Percentiles rank a stretch among this genome's conserved stretches.
phyloP scores from a whole-genome alignment of 92 coral and sea anemone species.

The Actinostola sp. region DNA sequence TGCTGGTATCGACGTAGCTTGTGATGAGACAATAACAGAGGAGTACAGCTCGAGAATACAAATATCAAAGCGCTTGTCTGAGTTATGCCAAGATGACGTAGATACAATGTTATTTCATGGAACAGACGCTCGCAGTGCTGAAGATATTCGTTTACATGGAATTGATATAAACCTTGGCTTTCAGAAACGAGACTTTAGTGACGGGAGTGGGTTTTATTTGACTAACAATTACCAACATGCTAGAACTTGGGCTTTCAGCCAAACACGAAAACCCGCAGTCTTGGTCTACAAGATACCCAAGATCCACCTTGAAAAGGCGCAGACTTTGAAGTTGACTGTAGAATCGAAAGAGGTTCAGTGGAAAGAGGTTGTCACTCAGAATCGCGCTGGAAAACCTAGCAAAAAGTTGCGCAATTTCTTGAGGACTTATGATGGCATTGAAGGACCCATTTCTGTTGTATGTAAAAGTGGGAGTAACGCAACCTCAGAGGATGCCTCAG shows the following conservation, averaged over 20 bases:
- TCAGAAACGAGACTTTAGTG: conserved; percentile 66
- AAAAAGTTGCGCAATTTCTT: conserved; percentile 42
- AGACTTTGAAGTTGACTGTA: conserved; percentile 5
- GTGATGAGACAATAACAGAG: background rate
- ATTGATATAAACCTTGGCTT: conserved; percentile 43
- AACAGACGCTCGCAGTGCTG: conserved; percentile 64
- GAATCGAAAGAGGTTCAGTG: conserved; percentile 32
- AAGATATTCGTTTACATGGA: conserved; percentile 49
- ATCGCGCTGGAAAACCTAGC: conserved; percentile 45
- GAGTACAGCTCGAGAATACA: background rate
- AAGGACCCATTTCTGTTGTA: conserved; percentile 52
- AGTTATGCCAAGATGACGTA: conserved; percentile 17
- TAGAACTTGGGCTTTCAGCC: conserved; percentile 40
- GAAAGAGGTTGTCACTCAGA: conserved; percentile 46
- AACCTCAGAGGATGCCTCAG: background rate
- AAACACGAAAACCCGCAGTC: conserved; percentile 55
- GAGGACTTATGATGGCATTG: conserved; percentile 43
- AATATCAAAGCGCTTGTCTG: too few species aligned
- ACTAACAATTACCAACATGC: conserved; percentile 31
- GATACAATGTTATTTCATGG: conserved; percentile 55
- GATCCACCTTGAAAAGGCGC: conserved; percentile 9
- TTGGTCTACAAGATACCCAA: conserved; percentile 27
- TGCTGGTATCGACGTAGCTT: background rate
- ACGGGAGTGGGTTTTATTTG: conserved; percentile 64
- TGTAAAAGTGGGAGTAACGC: background rate